phyloP scores from a whole-genome alignment of 2,797 vertebrate species.

The Tinamus major region DNA sequence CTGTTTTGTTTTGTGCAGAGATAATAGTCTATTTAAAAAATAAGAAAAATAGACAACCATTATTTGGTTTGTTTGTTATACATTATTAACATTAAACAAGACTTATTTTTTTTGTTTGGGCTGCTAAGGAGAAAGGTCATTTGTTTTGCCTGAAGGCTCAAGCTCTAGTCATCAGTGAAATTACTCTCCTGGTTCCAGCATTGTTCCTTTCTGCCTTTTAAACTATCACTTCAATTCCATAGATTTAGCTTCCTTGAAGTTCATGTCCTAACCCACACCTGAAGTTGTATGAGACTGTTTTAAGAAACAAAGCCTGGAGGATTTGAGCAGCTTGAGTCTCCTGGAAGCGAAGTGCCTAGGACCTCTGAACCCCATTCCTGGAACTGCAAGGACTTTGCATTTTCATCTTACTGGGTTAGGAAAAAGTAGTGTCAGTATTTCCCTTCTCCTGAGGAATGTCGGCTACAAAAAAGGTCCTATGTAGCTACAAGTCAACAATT shows the following conservation, averaged over 20 bases:
- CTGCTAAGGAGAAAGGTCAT: conserved; percentile 22
- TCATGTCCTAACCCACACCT: conserved; percentile 43
- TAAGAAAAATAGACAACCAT: not conserved
- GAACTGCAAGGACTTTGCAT: not conserved
- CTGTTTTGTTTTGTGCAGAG: not conserved
- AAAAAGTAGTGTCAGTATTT: not conserved
- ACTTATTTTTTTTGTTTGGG: conserved; percentile 34
- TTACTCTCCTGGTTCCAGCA: conserved; percentile 30
- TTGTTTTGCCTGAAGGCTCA: conserved; percentile 40
- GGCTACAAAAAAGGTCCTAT: not conserved
- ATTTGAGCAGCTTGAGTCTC: not conserved
- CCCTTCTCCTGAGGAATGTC: not conserved
- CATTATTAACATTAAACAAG: not conserved
- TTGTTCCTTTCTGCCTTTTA: conserved; percentile 28
- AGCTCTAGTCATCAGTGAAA: conserved; percentile 1
- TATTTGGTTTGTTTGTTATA: conserved; percentile 47
- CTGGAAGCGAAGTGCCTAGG: not conserved
- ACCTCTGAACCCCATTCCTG: not conserved
- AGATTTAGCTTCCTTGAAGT: not conserved
- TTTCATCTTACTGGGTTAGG: not conserved
- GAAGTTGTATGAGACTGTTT: not conserved
- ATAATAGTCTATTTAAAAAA: not conserved
- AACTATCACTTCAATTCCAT: conserved; percentile 13
- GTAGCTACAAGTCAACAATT: not conserved
- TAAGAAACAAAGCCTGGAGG: not conserved